Conservation (phyloP, 37 sponge, comb jelly and placozoan species). For the Amphimedon queenslandica region DNA sequence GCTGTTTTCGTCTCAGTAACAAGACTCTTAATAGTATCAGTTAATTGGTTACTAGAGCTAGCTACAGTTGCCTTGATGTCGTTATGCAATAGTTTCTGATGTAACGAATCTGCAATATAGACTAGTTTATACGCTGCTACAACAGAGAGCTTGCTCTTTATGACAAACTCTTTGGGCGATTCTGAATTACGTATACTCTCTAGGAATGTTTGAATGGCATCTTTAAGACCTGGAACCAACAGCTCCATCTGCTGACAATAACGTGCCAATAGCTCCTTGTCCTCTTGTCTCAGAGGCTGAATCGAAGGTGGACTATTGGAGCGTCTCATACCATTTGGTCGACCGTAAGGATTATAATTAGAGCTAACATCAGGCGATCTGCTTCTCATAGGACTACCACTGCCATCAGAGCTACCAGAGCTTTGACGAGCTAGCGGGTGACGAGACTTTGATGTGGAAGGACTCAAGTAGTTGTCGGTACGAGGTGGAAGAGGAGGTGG, state of each 20-base stretch:
- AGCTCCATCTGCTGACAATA: slow-evolving; percentile 65
- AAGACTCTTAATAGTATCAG: slow-evolving; percentile 59
- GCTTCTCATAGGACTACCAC: not conserved
- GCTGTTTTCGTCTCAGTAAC: slow-evolving; percentile 76
- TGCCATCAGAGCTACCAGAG: slow-evolving; percentile 35
- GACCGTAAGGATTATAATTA: slow-evolving; percentile 41
- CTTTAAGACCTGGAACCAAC: slow-evolving; percentile 50
- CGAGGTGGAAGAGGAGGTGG: not conserved
- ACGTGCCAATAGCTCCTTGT: slow-evolving; percentile 41
- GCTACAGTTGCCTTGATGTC: slow-evolving; percentile 46
- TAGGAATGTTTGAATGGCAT: slow-evolving; percentile 36
- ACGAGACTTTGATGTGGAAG: slow-evolving; percentile 5
- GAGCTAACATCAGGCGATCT: slow-evolving; percentile 15
- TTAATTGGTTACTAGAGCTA: slow-evolving; percentile 56
- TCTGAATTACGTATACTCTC: slow-evolving; percentile 33
- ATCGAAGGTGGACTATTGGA: slow-evolving; percentile 17
- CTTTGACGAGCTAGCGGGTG: not conserved
- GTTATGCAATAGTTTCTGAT: slow-evolving; percentile 72
- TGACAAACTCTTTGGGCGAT: slow-evolving; percentile 65
- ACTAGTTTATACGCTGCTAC: slow-evolving; percentile 82
- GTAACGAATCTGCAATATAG: slow-evolving; percentile 72
- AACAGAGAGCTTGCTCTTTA: slow-evolving; percentile 54
- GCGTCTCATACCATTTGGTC: not conserved
- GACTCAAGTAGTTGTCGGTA: not conserved
- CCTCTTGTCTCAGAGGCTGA: slow-evolving; percentile 50